Evolutionary conservation across 1,140 invertebrate species (phyloP).

Genomic region (Drosophila ananassae): DNA sequence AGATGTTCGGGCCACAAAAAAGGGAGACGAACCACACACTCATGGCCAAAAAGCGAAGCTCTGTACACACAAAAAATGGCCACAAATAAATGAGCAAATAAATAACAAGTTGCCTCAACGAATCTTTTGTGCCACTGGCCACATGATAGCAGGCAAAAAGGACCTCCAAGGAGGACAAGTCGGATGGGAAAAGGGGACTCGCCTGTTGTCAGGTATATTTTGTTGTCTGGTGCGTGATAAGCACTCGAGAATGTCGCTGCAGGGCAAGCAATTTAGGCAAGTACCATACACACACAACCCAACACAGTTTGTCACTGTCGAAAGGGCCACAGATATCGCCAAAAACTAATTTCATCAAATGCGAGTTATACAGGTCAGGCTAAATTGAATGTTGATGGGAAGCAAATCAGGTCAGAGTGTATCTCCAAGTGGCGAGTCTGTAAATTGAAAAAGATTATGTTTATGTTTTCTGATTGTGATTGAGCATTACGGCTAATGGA

Average conservation of each 20-base stretch:
- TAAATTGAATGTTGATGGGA: conserved; percentile 53
- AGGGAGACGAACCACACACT: conserved; percentile 2
- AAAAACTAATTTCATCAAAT: conserved; percentile 68
- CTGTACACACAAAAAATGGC: conserved; percentile 36
- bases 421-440: neutral
- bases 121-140: conserved; percentile 35
- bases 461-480: conserved; percentile 3
- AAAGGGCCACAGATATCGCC: conserved; percentile 34
- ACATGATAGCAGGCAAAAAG: neutral
- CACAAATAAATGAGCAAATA: conserved; percentile 72
- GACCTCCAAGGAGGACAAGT: neutral
- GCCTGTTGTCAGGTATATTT: conserved; percentile 22
- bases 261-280: conserved; percentile 40
- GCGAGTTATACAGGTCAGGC: conserved; percentile 36
- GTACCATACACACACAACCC: conserved; percentile 8
- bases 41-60: conserved; percentile 14
- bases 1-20: conserved; percentile 58
- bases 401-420: conserved; percentile 26
- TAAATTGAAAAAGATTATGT: conserved; percentile 12
- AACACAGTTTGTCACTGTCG: conserved; percentile 26
- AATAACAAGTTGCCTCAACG: conserved; percentile 48
- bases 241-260: conserved; percentile 29
- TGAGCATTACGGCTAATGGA: neutral
- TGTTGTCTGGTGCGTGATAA: conserved; percentile 45
- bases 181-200: neutral